Base-by-base conservation (phyloP, 2,113 vertebrate species). In the Nerophis ophidion region DNA sequence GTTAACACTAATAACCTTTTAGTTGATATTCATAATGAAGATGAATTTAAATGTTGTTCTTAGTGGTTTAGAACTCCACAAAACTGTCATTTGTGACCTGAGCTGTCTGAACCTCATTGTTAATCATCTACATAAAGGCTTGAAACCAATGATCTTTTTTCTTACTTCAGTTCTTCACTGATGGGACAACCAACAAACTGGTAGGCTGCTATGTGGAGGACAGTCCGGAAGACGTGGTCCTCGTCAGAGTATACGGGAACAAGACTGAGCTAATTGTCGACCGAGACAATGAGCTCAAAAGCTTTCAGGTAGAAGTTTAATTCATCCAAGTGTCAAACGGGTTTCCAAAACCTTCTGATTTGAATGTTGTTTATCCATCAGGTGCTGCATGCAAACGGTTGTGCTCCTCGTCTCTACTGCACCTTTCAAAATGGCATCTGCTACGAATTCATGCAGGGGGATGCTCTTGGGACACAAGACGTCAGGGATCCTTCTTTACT, bases 111-210 rank as follows among this genome's bases (percentile, higher is more conserved):
- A 51, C 19, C 9, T 15, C 12, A 51, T 4, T 11, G 4, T 57
- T 16, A 26, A 19, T 19, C 11, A 19, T 19, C 11, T 13, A 46
- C 19, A 33, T 14, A 40, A 9, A 19, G 5, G 11, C 49, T 26
- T 26, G 4, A 26, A 3, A 58, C 17, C n/a, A 26, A 36, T 36
- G 45, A 19, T 50, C 0, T 66, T 53, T 17, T 5, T 12, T 46
- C 19, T 8, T 63, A 40, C 56, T 57, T 16, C 80, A 96, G 97
- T 89, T 94, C 70, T 99, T 99, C 88, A 98, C 95, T 0, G 96
- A 99, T 1, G 97, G 97, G 62, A 98, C 95, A 75, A 99, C 97
- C 81, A 99, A 99, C 90, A 99, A 98, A 80, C 91, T 99, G 3
- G 90, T 99, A 79, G 97, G 94, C 60, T 98, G 93, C 87, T 98